These are phyloP conservation scores for Lumbricus terrestris DNA, from an alignment of 2,888 invertebrate genomes.

Conservation along the genomic window DNA sequence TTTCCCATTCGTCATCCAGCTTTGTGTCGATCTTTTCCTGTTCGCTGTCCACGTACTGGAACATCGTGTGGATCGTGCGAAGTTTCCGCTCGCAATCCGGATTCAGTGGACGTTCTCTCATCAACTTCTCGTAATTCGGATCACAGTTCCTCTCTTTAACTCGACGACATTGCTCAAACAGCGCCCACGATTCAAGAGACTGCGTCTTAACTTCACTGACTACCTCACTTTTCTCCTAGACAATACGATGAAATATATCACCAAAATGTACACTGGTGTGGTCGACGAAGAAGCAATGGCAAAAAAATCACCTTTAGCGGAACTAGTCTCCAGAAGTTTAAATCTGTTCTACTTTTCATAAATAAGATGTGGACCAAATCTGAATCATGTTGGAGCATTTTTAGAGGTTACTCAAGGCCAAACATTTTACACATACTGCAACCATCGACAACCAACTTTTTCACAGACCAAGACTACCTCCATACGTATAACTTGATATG, in stretches of 20 bases:
- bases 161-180: conserved; percentile 57
- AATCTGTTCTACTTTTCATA: no score
- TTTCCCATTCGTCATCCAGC: conserved; percentile 20
- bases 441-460: not conserved
- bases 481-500: no score
- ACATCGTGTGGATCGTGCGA: not conserved
- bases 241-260: conserved; percentile 36
- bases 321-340: no score
- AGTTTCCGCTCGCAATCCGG: not conserved
- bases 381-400: no score
- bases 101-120: conserved; percentile 25
- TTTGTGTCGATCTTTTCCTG: conserved; percentile 17
- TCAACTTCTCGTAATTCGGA: conserved; percentile 41
- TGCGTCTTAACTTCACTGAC: conserved; percentile 65
- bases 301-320: no score
- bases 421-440: no score
- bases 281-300: no score
- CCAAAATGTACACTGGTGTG: no score
- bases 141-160: conserved; percentile 54
- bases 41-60: conserved; percentile 17
- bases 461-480: no score
- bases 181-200: conserved; percentile 60
- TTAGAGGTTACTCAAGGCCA: no score
- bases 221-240: conserved; percentile 58
- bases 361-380: no score